Percentiles rank a stretch among this genome's conserved stretches.
These are phyloP conservation scores for Platichthys flesus DNA, from an alignment of 2,113 vertebrate genomes.

Conservation along the genomic window DNA sequence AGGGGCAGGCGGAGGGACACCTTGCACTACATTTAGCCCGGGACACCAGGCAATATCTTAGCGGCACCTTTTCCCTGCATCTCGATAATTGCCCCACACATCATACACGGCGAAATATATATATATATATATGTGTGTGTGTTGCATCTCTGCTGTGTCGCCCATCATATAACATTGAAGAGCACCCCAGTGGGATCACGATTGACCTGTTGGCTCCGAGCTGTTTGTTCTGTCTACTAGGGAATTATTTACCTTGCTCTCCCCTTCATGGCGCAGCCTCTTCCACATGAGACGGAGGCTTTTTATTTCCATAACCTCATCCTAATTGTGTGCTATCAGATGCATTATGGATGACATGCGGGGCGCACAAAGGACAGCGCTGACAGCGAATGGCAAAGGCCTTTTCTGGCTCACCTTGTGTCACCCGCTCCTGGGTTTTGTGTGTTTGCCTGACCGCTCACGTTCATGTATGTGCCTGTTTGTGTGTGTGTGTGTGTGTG, in stretches of 20 bases:
- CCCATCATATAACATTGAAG: conserved; percentile 22
- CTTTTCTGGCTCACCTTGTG: conserved; percentile 14
- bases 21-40: conserved; percentile 62
- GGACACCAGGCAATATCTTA: conserved; percentile 58
- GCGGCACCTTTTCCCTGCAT: conserved; percentile 26
- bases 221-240: conserved; percentile 38
- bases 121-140: conserved; percentile 1
- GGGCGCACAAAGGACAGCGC: conserved; percentile 33
- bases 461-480: neutral
- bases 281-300: conserved; percentile 1
- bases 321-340: conserved; percentile 42
- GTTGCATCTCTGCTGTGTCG: neutral
- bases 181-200: conserved; percentile 21
- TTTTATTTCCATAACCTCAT: conserved; percentile 45
- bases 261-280: conserved; percentile 21
- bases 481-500: neutral
- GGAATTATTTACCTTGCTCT: conserved; percentile 43
- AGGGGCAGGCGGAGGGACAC: conserved; percentile 47
- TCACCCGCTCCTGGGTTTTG: too few species aligned
- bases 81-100: conserved; percentile 19
- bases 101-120: neutral
- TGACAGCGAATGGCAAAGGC: conserved; percentile 37
- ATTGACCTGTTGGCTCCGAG: conserved; percentile 21
- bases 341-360: conserved; percentile 45
- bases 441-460: too few species aligned